Percentiles rank a stretch among this genome's conserved stretches.
phyloP scores from a whole-genome alignment of 1,140 invertebrate genomes.

The Rhyzopertha dominica region DNA sequence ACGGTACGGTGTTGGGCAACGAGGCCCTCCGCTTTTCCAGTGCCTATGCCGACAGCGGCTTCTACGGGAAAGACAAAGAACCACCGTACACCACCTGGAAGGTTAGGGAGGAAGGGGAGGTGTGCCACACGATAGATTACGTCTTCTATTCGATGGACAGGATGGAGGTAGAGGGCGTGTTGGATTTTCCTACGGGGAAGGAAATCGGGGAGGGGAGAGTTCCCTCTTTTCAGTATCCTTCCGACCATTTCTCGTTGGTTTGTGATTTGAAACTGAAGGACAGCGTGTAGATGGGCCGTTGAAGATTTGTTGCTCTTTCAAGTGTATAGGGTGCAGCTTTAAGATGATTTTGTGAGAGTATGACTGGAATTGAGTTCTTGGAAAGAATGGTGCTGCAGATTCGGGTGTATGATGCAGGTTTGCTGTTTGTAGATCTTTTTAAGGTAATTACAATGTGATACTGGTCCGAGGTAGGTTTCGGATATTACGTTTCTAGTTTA shows the following conservation, averaged over 20 bases:
- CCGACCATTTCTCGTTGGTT: constrained; percentile 74
- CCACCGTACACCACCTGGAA: constrained; percentile 78
- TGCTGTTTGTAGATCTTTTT: too few species aligned
- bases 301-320: too few species aligned
- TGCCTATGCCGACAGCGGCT: constrained; percentile 48
- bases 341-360: too few species aligned
- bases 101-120: constrained; percentile 64
- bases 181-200: constrained; percentile 61
- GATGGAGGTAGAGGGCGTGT: constrained; percentile 55
- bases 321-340: too few species aligned
- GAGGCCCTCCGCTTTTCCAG: constrained; percentile 46
- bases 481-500: too few species aligned
- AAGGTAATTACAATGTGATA: too few species aligned
- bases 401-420: too few species aligned
- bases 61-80: constrained; percentile 47
- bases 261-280: constrained; percentile 54
- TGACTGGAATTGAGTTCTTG: too few species aligned
- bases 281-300: neutral
- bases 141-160: constrained; percentile 62
- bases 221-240: constrained; percentile 67
- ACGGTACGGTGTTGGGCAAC: constrained; percentile 53
- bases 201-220: constrained; percentile 64
- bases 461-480: too few species aligned
- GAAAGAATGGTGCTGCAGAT: too few species aligned
- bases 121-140: constrained; percentile 75